These are phyloP conservation scores for Hypena proboscidalis DNA, from an alignment of 2,888 invertebrate species.

Conservation along the genomic window DNA sequence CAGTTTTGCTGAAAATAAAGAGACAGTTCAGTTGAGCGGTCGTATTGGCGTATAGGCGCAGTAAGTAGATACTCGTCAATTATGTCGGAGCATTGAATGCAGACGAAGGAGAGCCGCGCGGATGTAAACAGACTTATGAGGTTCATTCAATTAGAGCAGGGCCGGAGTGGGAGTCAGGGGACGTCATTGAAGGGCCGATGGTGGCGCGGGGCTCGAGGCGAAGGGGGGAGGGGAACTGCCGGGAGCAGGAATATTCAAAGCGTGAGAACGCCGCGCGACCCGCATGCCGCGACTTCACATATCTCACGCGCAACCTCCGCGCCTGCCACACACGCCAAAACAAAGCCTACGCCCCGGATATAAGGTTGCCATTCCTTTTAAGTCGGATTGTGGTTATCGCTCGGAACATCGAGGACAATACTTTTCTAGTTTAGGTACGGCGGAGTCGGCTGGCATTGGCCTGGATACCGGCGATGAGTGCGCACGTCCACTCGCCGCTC, in stretches of 20 bases:
- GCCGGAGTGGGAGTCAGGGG: constrained; percentile 73
- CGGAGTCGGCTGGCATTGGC: constrained; percentile 79
- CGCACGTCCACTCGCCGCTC: constrained; percentile 70
- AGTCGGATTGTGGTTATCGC: constrained; percentile 72
- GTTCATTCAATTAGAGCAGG: constrained; percentile 77
- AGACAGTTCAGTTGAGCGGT: constrained; percentile 17
- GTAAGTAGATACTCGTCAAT: constrained; percentile 24
- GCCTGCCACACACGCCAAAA: constrained; percentile 46
- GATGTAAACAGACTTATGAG: constrained; percentile 73
- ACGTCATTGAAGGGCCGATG: constrained; percentile 79
- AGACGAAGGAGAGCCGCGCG: constrained; percentile 53
- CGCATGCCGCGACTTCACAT: constrained; percentile 84
- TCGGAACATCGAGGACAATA: constrained; percentile 84
- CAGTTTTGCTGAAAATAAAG: constrained; percentile 23
- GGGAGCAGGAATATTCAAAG: constrained; percentile 84
- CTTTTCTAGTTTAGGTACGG: constrained; percentile 84
- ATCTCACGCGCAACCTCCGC: constrained; percentile 84
- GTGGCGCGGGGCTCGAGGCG: constrained; percentile 50
- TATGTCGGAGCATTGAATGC: constrained; percentile 35
- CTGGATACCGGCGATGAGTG: constrained; percentile 80
- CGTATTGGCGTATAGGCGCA: constrained; percentile 29
- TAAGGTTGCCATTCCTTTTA: constrained; percentile 59
- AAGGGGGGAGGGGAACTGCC: constrained; percentile 55
- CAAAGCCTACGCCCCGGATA: constrained; percentile 51
- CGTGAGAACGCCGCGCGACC: constrained; percentile 85